Evolutionary conservation across 2,888 invertebrate species (phyloP), one percentile per base, ranked within the genome.

Genomic region (Autographa pulchrina): DNA sequence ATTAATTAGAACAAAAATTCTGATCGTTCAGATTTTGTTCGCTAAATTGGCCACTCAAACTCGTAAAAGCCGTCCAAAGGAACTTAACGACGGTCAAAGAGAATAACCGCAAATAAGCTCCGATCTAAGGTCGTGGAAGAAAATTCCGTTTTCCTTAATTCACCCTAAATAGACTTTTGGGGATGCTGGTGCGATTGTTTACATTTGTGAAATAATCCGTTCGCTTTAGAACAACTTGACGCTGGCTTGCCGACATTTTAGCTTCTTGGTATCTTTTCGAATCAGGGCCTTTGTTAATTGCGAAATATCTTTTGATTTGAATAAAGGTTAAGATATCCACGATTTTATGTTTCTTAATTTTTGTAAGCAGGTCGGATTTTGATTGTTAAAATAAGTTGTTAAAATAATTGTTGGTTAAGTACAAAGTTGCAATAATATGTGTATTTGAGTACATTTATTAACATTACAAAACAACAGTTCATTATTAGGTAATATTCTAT

Each of bases 51-150:
- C 95, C 94, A 93, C 96, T 96, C 92, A 89, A 95, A 95, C 93
- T 94, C 93, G 93, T 94, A 93, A 94, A 94, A 93, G 93, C 93
- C 92, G 92, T 93, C 93, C 89, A 90, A 92, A 92, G 94, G 92
- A 95, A 93, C 94, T 94, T 95, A 95, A 96, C 94, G 95, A 94
- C 95, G 95, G 96, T 95, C 95, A 96, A 95, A 95, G 95, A 93
- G 95, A 93, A 95, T 95, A 95, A 95, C 95, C 95, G 93, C 95
- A 96, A 96, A 95, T 94, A 96, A 95, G 94, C 94, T 91, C 92
- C 94, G 92, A 95, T 95, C 93, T 93, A 91, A 92, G 91, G 91
- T 89, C 89, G 90, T 90, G 90, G 90, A 90, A 92, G 94, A 92
- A 94, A 95, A 94, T 93, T 93, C 93, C 91, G 89, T 91, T 93